Percentiles rank a stretch among this genome's conserved stretches.
These are phyloP conservation scores for Drosophila asahinai DNA, from an alignment of 1,140 invertebrate species.

Conservation along the genomic window DNA sequence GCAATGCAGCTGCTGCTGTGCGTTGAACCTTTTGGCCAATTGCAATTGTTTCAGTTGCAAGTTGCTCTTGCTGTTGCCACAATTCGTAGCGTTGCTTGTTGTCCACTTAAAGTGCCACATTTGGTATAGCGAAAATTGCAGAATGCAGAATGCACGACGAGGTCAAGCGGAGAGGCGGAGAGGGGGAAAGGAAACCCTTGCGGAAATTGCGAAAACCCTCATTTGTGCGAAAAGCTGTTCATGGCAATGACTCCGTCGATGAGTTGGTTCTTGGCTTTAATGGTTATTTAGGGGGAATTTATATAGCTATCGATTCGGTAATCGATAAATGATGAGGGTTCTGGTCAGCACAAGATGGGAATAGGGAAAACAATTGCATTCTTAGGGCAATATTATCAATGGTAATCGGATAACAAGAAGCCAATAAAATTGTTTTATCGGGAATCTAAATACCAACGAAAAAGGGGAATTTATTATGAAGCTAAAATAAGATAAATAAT, in stretches of 20 bases:
- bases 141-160: conserved; percentile 44
- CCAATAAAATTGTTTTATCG: background rate
- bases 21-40: conserved; percentile 68
- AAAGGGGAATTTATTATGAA: background rate
- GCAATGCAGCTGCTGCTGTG: conserved; percentile 65
- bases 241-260: conserved; percentile 41
- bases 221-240: conserved; percentile 48
- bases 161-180: conserved; percentile 35
- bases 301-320: conserved; percentile 43
- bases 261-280: conserved; percentile 48
- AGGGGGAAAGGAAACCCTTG: conserved; percentile 3
- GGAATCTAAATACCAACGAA: background rate
- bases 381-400: background rate
- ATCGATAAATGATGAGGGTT: conserved; percentile 45
- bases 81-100: conserved; percentile 60
- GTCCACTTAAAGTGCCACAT: conserved; percentile 72
- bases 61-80: conserved; percentile 46
- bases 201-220: conserved; percentile 46
- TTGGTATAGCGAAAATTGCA: conserved; percentile 66
- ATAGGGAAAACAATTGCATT: conserved; percentile 21
- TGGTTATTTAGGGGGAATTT: conserved; percentile 52
- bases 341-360: background rate
- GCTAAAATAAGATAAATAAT: background rate
- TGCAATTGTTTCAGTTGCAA: conserved; percentile 62
- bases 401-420: conserved; percentile 2